phyloP scores from a whole-genome alignment of 2,797 vertebrate genomes.

The Cyprinodon diabolis region DNA sequence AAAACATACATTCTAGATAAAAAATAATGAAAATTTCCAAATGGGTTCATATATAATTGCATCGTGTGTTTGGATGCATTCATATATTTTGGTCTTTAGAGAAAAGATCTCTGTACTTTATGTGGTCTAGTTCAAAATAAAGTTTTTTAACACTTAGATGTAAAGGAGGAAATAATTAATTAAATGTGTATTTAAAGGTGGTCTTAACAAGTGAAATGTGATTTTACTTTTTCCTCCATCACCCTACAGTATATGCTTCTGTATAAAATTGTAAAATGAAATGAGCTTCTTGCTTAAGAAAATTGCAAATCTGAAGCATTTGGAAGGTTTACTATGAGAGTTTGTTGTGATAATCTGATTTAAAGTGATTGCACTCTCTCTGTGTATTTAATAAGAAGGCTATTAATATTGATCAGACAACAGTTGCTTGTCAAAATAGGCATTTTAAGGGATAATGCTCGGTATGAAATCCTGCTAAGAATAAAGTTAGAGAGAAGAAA shows the following conservation, averaged over 20 bases:
- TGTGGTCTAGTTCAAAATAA: neutral
- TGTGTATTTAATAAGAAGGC: neutral
- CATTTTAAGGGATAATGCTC: neutral
- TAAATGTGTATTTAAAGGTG: neutral
- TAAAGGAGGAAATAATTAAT: neutral
- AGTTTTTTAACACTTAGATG: neutral
- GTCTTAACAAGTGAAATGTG: neutral
- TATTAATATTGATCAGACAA: slow-evolving; percentile 3
- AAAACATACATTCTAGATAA: neutral
- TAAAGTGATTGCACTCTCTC: neutral
- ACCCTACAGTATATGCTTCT: neutral
- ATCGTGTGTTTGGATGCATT: neutral
- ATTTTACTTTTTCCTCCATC: neutral
- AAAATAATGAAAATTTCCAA: neutral
- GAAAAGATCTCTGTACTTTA: neutral
- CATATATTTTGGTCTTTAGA: neutral
- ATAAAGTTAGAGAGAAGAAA: slow-evolving; percentile 41
- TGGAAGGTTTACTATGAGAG: neutral
- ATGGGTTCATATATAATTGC: neutral
- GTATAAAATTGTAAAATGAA: neutral
- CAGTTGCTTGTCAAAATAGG: slow-evolving; percentile 13
- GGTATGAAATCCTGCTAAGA: slow-evolving; percentile 6
- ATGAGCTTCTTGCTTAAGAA: neutral
- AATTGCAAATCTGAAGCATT: neutral
- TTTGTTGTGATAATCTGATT: neutral